Percentiles rank a stretch among this genome's conserved stretches.
Evolutionary conservation across 2,113 vertebrate species (phyloP).

Genomic region (Cochlearius cochlearius): DNA sequence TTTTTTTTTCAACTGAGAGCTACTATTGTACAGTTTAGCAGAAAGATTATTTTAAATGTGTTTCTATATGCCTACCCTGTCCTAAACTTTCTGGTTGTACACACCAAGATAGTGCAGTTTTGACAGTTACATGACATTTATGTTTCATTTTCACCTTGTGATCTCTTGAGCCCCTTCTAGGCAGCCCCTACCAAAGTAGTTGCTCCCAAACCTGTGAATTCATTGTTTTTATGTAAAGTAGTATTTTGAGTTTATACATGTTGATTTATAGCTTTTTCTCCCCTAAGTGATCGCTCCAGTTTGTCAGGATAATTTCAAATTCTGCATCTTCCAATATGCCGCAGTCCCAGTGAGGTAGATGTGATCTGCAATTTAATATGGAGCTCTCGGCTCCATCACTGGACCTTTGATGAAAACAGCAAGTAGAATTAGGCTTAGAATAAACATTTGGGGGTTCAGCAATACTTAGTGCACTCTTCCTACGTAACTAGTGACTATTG

Average conservation of each 20-base stretch:
- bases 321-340: neutral
- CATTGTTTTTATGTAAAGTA: neutral
- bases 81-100: neutral
- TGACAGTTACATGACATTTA: neutral
- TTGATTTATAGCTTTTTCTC: neutral
- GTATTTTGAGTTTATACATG: neutral
- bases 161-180: neutral
- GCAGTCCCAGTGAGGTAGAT: neutral
- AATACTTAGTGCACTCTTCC: neutral
- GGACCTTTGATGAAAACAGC: neutral
- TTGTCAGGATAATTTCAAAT: neutral
- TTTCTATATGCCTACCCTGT: neutral
- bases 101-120: neutral
- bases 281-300: neutral
- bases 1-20: neutral
- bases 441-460: neutral
- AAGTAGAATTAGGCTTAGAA: neutral
- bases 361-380: neutral
- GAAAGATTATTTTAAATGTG: neutral
- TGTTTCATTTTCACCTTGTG: neutral
- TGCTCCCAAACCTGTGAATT: neutral
- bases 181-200: neutral
- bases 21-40: neutral
- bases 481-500: neutral
- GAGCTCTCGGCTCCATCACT: neutral